Percentiles rank a stretch among this genome's conserved stretches.
Conservation (phyloP, 2,797 vertebrate genomes). For the Alectoris magna region DNA sequence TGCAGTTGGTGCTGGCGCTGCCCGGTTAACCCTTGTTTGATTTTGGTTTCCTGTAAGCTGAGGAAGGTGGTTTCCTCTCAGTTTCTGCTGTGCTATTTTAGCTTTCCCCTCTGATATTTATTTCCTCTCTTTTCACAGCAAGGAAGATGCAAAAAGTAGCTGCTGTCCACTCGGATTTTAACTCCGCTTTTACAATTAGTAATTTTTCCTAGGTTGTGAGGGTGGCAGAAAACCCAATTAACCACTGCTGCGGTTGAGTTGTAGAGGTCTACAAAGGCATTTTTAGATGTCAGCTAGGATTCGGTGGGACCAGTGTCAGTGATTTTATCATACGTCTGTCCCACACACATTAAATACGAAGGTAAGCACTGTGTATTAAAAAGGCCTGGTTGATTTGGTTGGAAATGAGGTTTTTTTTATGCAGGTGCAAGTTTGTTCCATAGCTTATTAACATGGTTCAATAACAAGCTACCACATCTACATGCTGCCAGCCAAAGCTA, state of each 20-base stretch:
- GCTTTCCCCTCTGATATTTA: background rate
- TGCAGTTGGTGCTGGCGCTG: conserved; percentile 16
- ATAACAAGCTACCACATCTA: rapidly evolving
- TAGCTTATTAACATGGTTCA: background rate
- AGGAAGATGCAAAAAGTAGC: background rate
- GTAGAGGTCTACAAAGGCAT: background rate
- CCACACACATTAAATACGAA: background rate
- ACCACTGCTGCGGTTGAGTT: background rate
- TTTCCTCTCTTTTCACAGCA: background rate
- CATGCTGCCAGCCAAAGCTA: background rate
- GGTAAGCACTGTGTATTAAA: background rate
- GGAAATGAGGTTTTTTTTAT: background rate
- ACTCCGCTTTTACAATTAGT: background rate
- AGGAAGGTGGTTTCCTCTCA: conserved; percentile 11
- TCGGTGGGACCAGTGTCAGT: background rate
- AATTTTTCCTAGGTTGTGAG: background rate
- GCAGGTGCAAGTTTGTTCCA: background rate
- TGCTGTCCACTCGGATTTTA: background rate
- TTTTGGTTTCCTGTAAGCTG: conserved; percentile 13
- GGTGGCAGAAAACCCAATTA: background rate
- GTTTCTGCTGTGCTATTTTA: background rate
- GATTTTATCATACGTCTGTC: background rate
- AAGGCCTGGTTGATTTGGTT: background rate
- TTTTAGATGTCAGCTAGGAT: background rate
- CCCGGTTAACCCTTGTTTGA: conserved; percentile 46